Conservation (phyloP, 2,888 invertebrate species). For the Megamerina dolium region DNA sequence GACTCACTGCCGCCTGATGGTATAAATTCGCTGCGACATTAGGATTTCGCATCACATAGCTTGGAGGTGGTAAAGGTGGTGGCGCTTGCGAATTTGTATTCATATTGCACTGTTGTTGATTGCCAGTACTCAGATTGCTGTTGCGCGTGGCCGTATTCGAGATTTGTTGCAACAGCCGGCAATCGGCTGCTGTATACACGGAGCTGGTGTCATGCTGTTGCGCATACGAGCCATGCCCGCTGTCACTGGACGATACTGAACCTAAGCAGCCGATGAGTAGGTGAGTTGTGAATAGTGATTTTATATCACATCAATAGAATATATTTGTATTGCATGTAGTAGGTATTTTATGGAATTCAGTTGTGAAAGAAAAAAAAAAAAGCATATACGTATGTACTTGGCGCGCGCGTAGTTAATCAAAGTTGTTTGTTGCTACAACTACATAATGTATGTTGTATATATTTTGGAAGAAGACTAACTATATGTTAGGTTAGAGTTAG, state of each 20-base stretch:
- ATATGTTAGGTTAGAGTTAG: too few relatives aligned
- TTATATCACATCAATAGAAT: neutral
- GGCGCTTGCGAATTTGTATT: slow-evolving; percentile 21
- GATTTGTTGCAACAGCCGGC: slow-evolving; percentile 39
- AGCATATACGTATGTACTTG: too few relatives aligned
- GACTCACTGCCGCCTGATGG: slow-evolving; percentile 2
- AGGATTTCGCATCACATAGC: slow-evolving; percentile 29
- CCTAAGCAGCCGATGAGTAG: slow-evolving; percentile 16
- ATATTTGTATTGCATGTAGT: neutral
- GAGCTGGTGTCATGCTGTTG: slow-evolving; percentile 46
- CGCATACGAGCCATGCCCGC: slow-evolving; percentile 76
- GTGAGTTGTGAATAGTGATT: too few relatives aligned
- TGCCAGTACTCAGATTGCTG: slow-evolving; percentile 30
- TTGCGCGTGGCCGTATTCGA: slow-evolving; percentile 42
- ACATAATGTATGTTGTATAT: too few relatives aligned
- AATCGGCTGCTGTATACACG: slow-evolving; percentile 41
- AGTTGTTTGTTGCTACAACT: too few relatives aligned
- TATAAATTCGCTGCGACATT: slow-evolving; percentile 16
- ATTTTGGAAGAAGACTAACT: too few relatives aligned
- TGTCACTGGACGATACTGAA: slow-evolving; percentile 88
- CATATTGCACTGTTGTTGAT: slow-evolving; percentile 10
- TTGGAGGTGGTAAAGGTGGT: slow-evolving; percentile 27
- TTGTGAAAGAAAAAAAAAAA: too few relatives aligned
- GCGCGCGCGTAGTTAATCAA: too few relatives aligned
- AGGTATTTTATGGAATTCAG: too few relatives aligned